Percentiles rank a stretch among this genome's conserved stretches.
phyloP scores from a whole-genome alignment of 2,797 vertebrate species.

The Dromococcyx pavoninus region DNA sequence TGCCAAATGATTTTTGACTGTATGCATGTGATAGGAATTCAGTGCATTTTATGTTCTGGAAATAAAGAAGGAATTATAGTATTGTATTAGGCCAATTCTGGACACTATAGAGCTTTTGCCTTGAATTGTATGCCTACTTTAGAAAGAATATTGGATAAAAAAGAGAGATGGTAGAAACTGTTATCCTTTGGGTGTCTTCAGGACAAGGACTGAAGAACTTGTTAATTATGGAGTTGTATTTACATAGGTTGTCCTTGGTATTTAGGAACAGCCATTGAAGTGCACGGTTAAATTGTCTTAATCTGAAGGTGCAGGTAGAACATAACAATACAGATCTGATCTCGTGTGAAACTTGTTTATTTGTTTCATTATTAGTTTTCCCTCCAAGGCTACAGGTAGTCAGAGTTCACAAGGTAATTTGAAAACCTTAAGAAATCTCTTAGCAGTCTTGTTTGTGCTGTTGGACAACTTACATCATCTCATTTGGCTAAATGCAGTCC shows the following conservation, averaged over 20 bases:
- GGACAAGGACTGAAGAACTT: not conserved
- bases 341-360: not conserved
- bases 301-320: not conserved
- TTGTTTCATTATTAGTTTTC: not conserved
- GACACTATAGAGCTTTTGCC: not conserved
- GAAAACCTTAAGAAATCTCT: conserved; percentile 12
- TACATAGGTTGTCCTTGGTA: not conserved
- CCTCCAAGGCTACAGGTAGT: not conserved
- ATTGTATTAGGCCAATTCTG: not conserved
- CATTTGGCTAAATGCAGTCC: not conserved
- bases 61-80: not conserved
- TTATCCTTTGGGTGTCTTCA: not conserved
- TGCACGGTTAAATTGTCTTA: not conserved
- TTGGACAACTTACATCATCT: not conserved
- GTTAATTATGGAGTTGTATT: not conserved
- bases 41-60: not conserved
- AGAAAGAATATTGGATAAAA: not conserved
- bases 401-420: conserved; percentile 12
- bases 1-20: not conserved
- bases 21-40: not conserved
- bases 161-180: not conserved
- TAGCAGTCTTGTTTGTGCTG: not conserved
- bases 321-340: not conserved
- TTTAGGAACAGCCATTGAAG: not conserved
- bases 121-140: not conserved